phyloP scores from a whole-genome alignment of 92 coral and sea anemone species.

The Porites divaricata region DNA sequence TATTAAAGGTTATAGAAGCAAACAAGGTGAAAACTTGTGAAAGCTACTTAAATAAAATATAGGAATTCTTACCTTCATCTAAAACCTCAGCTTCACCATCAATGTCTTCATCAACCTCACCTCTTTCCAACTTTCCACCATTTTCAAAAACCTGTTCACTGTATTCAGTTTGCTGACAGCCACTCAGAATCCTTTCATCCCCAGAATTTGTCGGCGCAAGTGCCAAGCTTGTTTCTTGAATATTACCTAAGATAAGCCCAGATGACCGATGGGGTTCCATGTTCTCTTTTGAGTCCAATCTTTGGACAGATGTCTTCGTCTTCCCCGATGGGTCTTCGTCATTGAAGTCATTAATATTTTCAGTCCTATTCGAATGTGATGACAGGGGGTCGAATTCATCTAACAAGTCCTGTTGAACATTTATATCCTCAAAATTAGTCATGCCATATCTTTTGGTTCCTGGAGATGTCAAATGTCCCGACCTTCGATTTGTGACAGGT shows the following conservation, averaged over 20 bases:
- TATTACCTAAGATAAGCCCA: slow-evolving; percentile 8
- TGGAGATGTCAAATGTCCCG: slow-evolving; percentile 26
- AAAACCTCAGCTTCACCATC: slow-evolving; percentile 2
- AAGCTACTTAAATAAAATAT: not conserved
- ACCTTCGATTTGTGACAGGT: slow-evolving; percentile 8
- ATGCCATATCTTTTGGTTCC: slow-evolving; percentile 74
- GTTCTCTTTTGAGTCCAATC: slow-evolving; percentile 8
- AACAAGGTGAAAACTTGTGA: not conserved
- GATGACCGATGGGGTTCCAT: slow-evolving; percentile 23
- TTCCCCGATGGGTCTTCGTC: slow-evolving; percentile 61
- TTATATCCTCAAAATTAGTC: slow-evolving; percentile 47
- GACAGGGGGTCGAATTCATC: slow-evolving; percentile 83
- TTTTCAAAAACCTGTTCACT: not conserved
- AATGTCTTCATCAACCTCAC: not conserved
- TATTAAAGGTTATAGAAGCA: too few species aligned
- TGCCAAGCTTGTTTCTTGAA: slow-evolving; percentile 9
- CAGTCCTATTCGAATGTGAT: not conserved
- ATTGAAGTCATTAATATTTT: slow-evolving; percentile 19
- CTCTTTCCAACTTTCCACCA: not conserved
- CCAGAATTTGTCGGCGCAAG: not conserved
- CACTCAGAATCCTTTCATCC: not conserved
- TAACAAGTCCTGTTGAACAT: slow-evolving; percentile 30
- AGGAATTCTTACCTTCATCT: slow-evolving; percentile 1
- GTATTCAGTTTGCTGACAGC: not conserved
- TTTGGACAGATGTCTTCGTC: slow-evolving; percentile 22